Percentiles rank a stretch among this genome's conserved stretches.
Conservation (phyloP, 1,140 invertebrate species). For the Magallana ariakensis region DNA sequence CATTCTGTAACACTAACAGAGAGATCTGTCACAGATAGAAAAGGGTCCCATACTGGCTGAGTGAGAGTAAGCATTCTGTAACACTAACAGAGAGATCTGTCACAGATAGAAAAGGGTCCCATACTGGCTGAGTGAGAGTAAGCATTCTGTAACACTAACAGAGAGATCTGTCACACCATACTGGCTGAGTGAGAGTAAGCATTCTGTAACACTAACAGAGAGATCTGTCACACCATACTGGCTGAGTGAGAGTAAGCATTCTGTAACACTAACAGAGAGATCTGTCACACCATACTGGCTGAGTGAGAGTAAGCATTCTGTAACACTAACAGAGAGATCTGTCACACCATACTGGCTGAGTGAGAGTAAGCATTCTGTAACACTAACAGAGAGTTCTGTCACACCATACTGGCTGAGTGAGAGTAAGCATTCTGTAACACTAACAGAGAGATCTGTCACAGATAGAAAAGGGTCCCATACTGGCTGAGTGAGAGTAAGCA, state of each 20-base stretch:
- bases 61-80: neutral
- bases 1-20: neutral
- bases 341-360: neutral
- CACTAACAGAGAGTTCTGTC: neutral
- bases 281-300: neutral
- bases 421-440: neutral
- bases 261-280: neutral
- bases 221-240: neutral
- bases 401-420: neutral
- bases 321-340: neutral
- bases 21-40: neutral
- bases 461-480: neutral
- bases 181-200: neutral
- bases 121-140: neutral
- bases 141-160: neutral
- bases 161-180: neutral
- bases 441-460: neutral
- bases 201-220: neutral
- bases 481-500: conserved; percentile 1
- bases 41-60: neutral
- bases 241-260: conserved; percentile 1
- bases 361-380: neutral
- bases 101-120: neutral
- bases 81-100: neutral
- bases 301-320: neutral